Percentiles rank a stretch among this genome's conserved stretches.
These are phyloP conservation scores for Bombycilla garrulus DNA, from an alignment of 2,113 vertebrate species.

Conservation along the genomic window DNA sequence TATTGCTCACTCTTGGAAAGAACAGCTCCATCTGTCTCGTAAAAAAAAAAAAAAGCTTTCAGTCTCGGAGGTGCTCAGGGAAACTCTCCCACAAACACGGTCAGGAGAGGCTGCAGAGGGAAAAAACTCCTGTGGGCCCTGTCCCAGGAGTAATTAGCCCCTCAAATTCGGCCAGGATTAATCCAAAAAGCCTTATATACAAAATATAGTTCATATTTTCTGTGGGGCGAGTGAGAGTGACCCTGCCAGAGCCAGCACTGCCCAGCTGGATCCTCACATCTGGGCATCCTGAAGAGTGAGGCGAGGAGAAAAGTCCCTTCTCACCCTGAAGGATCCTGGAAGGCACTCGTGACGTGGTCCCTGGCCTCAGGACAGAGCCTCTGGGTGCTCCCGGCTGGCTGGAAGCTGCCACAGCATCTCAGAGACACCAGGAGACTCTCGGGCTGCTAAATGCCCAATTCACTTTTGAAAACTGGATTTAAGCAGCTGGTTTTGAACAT, in stretches of 20 bases:
- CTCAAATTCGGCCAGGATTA: background rate
- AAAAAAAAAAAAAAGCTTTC: constrained; percentile 34
- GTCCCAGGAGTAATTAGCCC: background rate
- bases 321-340: background rate
- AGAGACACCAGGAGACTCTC: accelerated
- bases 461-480: background rate
- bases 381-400: background rate
- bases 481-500: constrained; percentile 47
- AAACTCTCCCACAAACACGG: background rate
- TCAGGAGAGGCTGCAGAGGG: background rate
- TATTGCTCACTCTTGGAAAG: constrained; percentile 66
- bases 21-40: constrained; percentile 54
- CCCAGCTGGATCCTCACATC: background rate
- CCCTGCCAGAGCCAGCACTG: background rate
- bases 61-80: constrained; percentile 36
- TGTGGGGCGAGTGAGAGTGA: accelerated
- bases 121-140: background rate
- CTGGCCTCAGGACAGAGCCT: accelerated
- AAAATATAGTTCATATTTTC: background rate
- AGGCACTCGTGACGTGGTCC: accelerated
- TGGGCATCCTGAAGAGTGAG: background rate
- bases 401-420: background rate
- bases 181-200: background rate
- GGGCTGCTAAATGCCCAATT: background rate
- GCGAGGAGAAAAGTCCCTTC: background rate